Conservation (phyloP, 2,113 vertebrate species). For the Bujurquina vittata region DNA sequence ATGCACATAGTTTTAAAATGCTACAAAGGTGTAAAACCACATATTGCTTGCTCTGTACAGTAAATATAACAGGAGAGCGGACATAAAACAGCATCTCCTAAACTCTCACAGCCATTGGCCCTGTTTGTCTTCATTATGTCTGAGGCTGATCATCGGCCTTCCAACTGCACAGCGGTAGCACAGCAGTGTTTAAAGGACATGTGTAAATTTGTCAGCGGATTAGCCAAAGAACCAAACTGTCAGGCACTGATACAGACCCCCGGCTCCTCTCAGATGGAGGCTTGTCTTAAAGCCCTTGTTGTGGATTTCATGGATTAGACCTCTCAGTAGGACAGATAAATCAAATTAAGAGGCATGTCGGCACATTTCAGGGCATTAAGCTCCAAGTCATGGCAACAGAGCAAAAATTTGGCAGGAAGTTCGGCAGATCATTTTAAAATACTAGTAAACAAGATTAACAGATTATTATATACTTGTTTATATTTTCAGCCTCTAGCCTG, state of each 20-base stretch:
- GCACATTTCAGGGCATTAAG: conserved; percentile 44
- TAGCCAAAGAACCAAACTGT: conserved; percentile 37
- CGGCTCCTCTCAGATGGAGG: conserved; percentile 37
- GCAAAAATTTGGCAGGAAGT: conserved; percentile 20
- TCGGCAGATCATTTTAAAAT: conserved; percentile 7
- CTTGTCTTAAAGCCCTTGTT: conserved; percentile 56
- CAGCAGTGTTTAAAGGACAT: conserved; percentile 30
- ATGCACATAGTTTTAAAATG: background rate
- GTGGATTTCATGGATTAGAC: conserved; percentile 68
- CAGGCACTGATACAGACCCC: conserved; percentile 43
- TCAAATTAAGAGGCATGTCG: conserved; percentile 61
- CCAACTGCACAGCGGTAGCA: conserved; percentile 13
- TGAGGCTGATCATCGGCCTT: background rate
- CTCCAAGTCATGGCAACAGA: conserved; percentile 18
- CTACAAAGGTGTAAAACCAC: background rate
- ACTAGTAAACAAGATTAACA: conserved; percentile 12
- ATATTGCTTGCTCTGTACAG: background rate
- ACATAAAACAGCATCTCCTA: background rate
- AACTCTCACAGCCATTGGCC: background rate
- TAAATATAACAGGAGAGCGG: background rate
- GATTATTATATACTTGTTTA: background rate
- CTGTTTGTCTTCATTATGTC: conserved; percentile 16
- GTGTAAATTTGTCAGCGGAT: conserved; percentile 56
- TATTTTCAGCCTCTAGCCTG: background rate
- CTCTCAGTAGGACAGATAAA: conserved; percentile 57